Conservation (phyloP, 2,113 vertebrate species). For the Osmerus mordax region DNA sequence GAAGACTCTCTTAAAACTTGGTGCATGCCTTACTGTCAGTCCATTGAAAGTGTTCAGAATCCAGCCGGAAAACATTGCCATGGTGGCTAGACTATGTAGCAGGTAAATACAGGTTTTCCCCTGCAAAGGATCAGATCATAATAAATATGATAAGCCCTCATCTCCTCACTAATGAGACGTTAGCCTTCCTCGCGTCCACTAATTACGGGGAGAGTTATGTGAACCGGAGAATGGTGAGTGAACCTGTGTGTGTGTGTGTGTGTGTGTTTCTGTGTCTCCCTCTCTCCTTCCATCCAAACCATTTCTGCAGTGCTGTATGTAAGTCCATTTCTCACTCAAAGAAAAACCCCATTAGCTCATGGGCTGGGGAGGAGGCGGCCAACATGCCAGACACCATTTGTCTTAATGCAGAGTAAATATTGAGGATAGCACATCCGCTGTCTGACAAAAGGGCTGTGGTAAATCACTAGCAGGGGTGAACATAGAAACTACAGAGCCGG, state of each 20-base stretch:
- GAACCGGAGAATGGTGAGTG: background rate
- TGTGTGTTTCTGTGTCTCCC: background rate
- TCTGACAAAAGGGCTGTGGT: background rate
- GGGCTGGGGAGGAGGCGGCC: background rate
- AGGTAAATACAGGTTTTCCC: constrained; percentile 12
- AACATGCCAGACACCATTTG: background rate
- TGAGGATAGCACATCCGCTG: constrained; percentile 8
- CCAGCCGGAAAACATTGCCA: no score
- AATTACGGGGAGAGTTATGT: background rate
- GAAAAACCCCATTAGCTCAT: background rate
- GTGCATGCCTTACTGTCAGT: no score
- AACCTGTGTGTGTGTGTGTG: background rate
- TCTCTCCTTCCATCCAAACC: background rate
- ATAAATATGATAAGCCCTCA: background rate
- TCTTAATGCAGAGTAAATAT: constrained; percentile 12
- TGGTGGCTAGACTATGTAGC: background rate
- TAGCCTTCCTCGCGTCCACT: background rate
- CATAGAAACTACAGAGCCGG: background rate
- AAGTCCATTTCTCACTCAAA: constrained; percentile 1
- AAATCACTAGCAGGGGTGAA: background rate
- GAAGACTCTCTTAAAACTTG: no score
- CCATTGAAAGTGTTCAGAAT: no score
- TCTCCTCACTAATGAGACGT: background rate
- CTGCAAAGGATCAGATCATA: background rate
- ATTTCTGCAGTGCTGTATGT: background rate